Conservation (phyloP, 1,140 invertebrate genomes). For the Gryllus bimaculatus region DNA sequence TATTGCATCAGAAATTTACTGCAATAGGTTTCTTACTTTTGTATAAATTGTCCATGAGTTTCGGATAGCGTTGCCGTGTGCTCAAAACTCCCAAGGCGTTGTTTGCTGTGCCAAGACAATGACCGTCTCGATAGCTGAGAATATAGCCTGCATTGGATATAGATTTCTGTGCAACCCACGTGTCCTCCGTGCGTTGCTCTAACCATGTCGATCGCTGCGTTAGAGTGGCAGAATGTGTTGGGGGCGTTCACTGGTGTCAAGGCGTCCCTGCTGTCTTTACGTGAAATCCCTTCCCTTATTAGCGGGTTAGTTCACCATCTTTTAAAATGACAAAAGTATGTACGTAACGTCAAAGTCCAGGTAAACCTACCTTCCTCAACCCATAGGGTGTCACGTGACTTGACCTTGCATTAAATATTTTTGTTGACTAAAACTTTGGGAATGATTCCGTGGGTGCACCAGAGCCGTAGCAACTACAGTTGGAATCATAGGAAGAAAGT, state of each 20-base stretch:
- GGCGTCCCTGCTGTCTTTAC: background rate
- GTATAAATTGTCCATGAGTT: too few relatives aligned
- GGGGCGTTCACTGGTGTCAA: background rate
- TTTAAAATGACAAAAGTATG: background rate
- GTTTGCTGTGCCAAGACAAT: too few relatives aligned
- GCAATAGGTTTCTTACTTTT: too few relatives aligned
- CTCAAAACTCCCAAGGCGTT: too few relatives aligned
- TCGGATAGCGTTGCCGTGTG: too few relatives aligned
- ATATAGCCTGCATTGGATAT: background rate
- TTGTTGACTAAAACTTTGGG: background rate
- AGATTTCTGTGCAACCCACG: background rate
- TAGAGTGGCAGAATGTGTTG: background rate
- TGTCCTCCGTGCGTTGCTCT: background rate
- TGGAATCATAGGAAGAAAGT: conserved; percentile 1
- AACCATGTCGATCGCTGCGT: background rate
- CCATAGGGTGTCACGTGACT: background rate
- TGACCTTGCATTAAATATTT: background rate
- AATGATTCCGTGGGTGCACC: background rate
- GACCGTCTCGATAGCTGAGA: too few relatives aligned
- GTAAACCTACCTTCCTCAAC: background rate
- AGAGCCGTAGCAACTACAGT: background rate
- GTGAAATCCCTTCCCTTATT: background rate
- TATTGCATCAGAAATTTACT: too few relatives aligned
- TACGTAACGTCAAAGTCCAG: background rate
- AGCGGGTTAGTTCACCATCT: background rate